phyloP scores from a whole-genome alignment of 2,888 invertebrate genomes.

The Philereme vetulata region DNA sequence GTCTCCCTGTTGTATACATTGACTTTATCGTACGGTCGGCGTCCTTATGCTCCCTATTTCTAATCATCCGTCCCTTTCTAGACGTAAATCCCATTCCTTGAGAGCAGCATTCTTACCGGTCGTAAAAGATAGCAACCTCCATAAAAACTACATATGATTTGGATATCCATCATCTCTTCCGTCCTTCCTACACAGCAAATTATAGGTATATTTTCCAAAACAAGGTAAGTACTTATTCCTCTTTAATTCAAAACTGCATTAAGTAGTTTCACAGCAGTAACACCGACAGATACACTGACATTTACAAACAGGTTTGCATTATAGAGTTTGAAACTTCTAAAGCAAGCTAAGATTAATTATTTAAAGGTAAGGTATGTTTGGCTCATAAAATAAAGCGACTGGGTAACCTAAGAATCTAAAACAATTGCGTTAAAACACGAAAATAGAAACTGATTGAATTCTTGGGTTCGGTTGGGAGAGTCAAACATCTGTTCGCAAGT shows the following conservation, averaged over 20 bases:
- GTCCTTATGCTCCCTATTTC: slow-evolving; percentile 43
- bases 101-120: slow-evolving; percentile 46
- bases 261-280: slow-evolving; percentile 15
- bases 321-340: slow-evolving; percentile 23
- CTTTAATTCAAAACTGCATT: slow-evolving; percentile 11
- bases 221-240: neutral
- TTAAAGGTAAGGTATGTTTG: slow-evolving; percentile 16
- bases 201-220: slow-evolving; percentile 3
- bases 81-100: slow-evolving; percentile 36
- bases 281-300: slow-evolving; percentile 29
- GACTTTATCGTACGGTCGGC: slow-evolving; percentile 35
- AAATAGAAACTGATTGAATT: slow-evolving; percentile 35
- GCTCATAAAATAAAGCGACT: neutral
- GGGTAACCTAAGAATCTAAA: slow-evolving; percentile 7
- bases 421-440: slow-evolving; percentile 12
- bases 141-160: slow-evolving; percentile 51
- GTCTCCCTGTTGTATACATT: slow-evolving; percentile 29
- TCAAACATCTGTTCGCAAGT: slow-evolving; percentile 73
- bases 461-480: slow-evolving; percentile 49
- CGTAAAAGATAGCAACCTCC: slow-evolving; percentile 50
- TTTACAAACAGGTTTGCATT: slow-evolving; percentile 34
- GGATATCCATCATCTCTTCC: slow-evolving; percentile 38
- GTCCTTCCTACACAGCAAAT: slow-evolving; percentile 7
- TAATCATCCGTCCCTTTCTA: slow-evolving; percentile 48
- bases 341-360: slow-evolving; percentile 21